Evolutionary conservation across 2,797 vertebrate species (phyloP).

Genomic region (Tamandua tetradactyla): DNA sequence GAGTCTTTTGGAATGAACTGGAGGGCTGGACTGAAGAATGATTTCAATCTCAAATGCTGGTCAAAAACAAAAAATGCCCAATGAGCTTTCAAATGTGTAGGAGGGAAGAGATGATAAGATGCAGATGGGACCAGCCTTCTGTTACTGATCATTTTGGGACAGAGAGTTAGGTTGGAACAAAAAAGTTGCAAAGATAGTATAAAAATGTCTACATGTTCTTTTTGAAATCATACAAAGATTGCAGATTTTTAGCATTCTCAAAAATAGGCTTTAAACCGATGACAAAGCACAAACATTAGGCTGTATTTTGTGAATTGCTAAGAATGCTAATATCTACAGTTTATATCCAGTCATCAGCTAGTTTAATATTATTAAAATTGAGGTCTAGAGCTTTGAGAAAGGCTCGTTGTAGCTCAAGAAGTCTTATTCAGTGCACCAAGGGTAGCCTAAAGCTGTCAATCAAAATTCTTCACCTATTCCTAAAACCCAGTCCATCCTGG

Average conservation of each 20-base stretch:
- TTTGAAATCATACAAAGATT: conserved; percentile 22
- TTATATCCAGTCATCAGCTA: neutral
- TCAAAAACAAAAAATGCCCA: conserved; percentile 39
- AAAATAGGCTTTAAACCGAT: neutral
- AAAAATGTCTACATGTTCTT: neutral
- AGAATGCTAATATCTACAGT: neutral
- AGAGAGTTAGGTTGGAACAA: conserved; percentile 43
- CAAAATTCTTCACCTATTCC: neutral
- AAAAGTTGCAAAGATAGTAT: conserved; percentile 45
- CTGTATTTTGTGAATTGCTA: neutral
- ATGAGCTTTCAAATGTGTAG: neutral
- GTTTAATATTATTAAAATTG: neutral
- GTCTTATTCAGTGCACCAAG: neutral
- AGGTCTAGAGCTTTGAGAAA: neutral
- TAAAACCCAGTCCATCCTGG: neutral
- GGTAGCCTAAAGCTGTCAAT: neutral
- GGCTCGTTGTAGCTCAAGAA: neutral
- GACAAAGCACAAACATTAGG: conserved; percentile 4
- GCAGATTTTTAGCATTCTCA: neutral
- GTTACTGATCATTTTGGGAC: conserved; percentile 36
- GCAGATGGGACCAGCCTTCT: conserved; percentile 21
- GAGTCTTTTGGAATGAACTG: neutral
- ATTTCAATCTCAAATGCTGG: conserved; percentile 46
- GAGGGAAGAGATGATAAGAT: conserved; percentile 12
- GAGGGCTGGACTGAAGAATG: conserved; percentile 5